phyloP scores from a whole-genome alignment of 2,888 invertebrate genomes.

The Camptogramma bilineatum region DNA sequence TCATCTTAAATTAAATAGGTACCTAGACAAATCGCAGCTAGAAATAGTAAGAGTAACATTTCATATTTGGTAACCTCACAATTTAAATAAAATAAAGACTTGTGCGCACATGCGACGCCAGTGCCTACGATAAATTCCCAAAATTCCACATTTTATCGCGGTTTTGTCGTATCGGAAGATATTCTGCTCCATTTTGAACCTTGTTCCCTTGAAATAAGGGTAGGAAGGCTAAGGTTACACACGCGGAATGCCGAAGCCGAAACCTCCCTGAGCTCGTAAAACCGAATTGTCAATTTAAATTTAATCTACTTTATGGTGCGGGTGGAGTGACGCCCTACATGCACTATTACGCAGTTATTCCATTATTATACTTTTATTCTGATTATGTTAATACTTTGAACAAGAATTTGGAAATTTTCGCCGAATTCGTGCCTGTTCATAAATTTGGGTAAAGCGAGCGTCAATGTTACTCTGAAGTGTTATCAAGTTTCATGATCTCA shows the following conservation, averaged over 20 bases:
- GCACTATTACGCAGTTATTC: conserved; percentile 64
- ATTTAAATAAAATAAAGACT: conserved; percentile 34
- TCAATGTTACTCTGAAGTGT: conserved; percentile 19
- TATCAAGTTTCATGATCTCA: conserved; percentile 4
- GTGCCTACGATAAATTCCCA: conserved; percentile 47
- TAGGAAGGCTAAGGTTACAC: conserved; percentile 24
- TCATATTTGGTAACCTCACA: conserved; percentile 12
- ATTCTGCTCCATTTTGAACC: conserved; percentile 24
- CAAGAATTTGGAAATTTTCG: conserved; percentile 11
- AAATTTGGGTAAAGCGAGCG: conserved; percentile 12
- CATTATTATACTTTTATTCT: conserved; percentile 58
- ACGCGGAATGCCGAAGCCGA: conserved; percentile 48
- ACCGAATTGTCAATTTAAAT: conserved; percentile 81
- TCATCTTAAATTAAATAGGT: background rate
- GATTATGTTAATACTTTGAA: conserved; percentile 46
- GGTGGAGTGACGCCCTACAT: conserved; percentile 61
- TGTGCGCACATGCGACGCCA: conserved; percentile 46
- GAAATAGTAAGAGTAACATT: background rate
- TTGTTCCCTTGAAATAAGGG: conserved; percentile 17
- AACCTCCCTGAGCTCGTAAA: conserved; percentile 68
- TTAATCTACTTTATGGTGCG: conserved; percentile 77
- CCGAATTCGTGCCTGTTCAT: background rate
- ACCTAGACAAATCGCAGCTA: background rate
- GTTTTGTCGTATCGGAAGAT: conserved; percentile 25
- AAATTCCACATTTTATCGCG: conserved; percentile 51